These are phyloP conservation scores for Drosophila pachea DNA, from an alignment of 1,140 invertebrate species.

Conservation along the genomic window DNA sequence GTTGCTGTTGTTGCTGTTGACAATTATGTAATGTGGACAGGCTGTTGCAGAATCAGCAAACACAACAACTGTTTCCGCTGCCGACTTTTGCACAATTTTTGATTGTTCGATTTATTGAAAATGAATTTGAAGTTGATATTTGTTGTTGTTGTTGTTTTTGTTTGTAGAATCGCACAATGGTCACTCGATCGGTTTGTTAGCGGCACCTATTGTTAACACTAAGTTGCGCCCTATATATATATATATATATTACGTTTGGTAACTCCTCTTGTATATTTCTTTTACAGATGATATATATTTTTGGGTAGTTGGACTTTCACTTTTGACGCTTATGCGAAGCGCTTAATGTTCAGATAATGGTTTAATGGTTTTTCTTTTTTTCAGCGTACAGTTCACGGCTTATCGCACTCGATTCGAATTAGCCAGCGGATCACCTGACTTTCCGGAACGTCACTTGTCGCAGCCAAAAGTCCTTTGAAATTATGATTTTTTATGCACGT, in stretches of 20 bases:
- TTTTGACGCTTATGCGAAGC: constrained; percentile 22
- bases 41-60: constrained; percentile 69
- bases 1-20: constrained; percentile 32
- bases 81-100: constrained; percentile 55
- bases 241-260: constrained; percentile 38
- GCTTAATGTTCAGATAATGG: constrained; percentile 6
- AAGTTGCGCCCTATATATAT: constrained; percentile 37
- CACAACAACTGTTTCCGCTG: constrained; percentile 59
- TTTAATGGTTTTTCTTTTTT: constrained; percentile 26
- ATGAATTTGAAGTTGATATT: constrained; percentile 33
- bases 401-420: constrained; percentile 27
- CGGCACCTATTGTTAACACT: constrained; percentile 28
- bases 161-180: constrained; percentile 69
- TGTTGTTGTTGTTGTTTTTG: constrained; percentile 49
- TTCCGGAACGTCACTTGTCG: constrained; percentile 9
- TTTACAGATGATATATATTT: not conserved
- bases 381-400: constrained; percentile 7
- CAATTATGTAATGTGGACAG: constrained; percentile 69
- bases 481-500: constrained; percentile 6
- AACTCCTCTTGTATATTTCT: constrained; percentile 15
- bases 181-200: constrained; percentile 50
- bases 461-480: constrained; percentile 15
- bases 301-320: constrained; percentile 21
- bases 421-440: constrained; percentile 45
- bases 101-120: constrained; percentile 42